Conservation (phyloP, 1,140 invertebrate species). For the Asbolus verrucosus region DNA sequence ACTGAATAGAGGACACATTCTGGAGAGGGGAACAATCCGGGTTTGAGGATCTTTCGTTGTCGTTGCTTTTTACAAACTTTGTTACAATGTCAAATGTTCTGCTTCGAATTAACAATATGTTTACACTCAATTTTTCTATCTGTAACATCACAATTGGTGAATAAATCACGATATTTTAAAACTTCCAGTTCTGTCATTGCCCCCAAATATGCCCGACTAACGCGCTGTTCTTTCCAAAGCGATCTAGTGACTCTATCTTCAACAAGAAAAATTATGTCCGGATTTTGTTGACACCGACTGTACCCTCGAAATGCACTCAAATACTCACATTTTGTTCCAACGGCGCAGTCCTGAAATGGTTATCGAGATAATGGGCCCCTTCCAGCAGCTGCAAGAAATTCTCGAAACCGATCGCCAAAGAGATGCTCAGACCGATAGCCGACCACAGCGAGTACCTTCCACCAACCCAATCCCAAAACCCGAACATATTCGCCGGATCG, state of each 20-base stretch:
- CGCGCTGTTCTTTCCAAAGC: no score
- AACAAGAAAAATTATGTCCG: neutral
- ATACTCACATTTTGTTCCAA: conserved; percentile 92
- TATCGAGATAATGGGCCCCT: conserved; percentile 94
- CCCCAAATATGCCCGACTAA: no score
- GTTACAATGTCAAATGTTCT: no score
- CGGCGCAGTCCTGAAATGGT: conserved; percentile 90
- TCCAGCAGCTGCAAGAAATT: conserved; percentile 94
- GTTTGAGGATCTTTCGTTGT: neutral
- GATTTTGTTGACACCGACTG: no score
- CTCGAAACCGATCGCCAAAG: conserved; percentile 92
- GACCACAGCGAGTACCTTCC: conserved; percentile 98
- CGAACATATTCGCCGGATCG: conserved; percentile 98
- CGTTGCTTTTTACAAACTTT: no score
- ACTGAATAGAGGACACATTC: conserved; percentile 6
- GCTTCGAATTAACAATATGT: no score
- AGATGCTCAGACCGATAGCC: conserved; percentile 97
- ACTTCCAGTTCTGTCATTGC: no score
- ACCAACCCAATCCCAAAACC: conserved; percentile 99
- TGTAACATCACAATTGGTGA: no score
- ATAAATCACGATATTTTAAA: no score
- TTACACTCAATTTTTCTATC: no score
- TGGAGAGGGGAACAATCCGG: neutral
- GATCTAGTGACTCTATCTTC: no score
- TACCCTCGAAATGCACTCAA: neutral